These are phyloP conservation scores for Poecile montanus DNA, from an alignment of 2,797 vertebrate species.

Conservation along the genomic window DNA sequence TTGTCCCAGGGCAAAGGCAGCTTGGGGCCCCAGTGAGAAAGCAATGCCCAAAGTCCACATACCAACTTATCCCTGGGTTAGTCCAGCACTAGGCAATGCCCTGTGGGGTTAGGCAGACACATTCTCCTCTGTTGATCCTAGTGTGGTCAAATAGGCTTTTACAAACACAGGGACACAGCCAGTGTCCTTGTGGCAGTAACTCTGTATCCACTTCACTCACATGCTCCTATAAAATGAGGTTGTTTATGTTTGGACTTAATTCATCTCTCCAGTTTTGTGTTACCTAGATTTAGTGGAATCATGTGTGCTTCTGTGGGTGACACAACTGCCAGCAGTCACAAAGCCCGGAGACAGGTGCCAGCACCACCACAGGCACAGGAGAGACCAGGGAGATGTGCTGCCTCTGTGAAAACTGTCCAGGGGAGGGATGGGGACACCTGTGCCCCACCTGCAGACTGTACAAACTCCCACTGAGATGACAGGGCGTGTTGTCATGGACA, in stretches of 20 bases:
- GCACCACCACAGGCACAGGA: background rate
- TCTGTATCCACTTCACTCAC: background rate
- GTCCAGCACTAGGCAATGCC: background rate
- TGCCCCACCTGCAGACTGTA: rapidly evolving
- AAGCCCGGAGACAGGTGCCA: rapidly evolving
- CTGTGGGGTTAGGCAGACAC: background rate
- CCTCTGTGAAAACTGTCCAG: background rate
- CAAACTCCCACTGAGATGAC: background rate
- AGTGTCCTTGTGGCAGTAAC: background rate
- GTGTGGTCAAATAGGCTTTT: background rate
- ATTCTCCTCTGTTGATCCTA: background rate
- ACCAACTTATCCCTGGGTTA: background rate
- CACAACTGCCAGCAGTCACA: background rate
- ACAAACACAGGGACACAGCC: background rate
- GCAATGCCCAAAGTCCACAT: background rate
- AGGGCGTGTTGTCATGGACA: rapidly evolving
- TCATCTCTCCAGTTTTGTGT: background rate
- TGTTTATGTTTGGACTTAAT: background rate
- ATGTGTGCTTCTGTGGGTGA: background rate
- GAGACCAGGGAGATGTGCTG: background rate
- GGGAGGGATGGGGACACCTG: background rate
- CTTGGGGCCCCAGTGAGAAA: background rate
- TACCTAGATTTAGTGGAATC: background rate
- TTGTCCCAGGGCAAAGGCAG: background rate
- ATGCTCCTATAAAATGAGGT: background rate